phyloP scores from a whole-genome alignment of 2,113 vertebrate genomes.

The Oryzias woworae region DNA sequence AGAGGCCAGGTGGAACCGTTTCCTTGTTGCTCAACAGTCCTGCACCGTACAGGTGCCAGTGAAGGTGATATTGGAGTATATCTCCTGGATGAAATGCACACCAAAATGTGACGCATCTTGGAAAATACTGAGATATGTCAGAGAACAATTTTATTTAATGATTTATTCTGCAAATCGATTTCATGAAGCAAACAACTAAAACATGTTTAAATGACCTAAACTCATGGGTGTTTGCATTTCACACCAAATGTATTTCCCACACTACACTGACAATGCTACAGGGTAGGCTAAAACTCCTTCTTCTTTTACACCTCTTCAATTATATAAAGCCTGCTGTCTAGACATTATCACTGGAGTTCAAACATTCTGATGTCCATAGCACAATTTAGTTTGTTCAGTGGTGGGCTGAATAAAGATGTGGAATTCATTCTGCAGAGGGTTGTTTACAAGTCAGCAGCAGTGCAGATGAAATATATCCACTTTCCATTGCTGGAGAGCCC shows the following conservation, averaged over 20 bases:
- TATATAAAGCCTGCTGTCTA: slow-evolving; percentile 73
- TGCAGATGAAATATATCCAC: background rate
- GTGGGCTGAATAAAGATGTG: background rate
- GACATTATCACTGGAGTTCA: slow-evolving; percentile 58
- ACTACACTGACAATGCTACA: slow-evolving; percentile 42
- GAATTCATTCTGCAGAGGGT: background rate
- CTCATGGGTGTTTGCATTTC: background rate
- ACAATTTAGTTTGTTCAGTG: background rate
- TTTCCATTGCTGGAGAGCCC: slow-evolving; percentile 1
- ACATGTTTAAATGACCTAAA: no score
- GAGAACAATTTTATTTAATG: no score
- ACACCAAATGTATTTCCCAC: slow-evolving; percentile 24
- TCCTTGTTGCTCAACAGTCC: slow-evolving; percentile 34
- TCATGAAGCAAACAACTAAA: no score
- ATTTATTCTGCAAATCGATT: no score
- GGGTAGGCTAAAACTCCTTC: slow-evolving; percentile 64
- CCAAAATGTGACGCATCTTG: slow-evolving; percentile 52
- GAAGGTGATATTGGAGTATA: slow-evolving; percentile 69
- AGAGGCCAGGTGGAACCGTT: slow-evolving; percentile 23
- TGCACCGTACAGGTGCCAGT: slow-evolving; percentile 45
- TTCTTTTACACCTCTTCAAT: slow-evolving; percentile 81
- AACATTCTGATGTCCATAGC: slow-evolving; percentile 29
- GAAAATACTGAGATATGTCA: slow-evolving; percentile 26
- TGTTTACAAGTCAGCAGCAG: background rate
- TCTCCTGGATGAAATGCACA: slow-evolving; percentile 60